These are phyloP conservation scores for Orthonychiurus folsomi DNA, from an alignment of 2,888 invertebrate species.

Conservation along the genomic window DNA sequence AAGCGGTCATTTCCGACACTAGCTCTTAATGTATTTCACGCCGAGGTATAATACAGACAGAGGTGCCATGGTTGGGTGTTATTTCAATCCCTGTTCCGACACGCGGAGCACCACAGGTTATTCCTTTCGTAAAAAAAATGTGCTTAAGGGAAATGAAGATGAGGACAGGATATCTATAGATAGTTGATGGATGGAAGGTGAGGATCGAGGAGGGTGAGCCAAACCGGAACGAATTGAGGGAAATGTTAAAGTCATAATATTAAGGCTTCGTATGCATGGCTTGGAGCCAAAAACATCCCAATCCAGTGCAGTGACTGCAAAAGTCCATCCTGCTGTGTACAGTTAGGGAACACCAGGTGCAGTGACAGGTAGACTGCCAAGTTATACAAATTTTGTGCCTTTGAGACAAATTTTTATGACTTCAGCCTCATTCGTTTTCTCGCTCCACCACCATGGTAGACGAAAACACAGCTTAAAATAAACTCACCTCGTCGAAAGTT, in stretches of 20 bases:
- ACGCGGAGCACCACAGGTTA: neutral
- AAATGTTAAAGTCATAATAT: neutral
- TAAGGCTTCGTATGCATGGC: conserved; percentile 16
- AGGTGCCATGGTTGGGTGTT: too few relatives aligned
- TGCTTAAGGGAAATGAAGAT: neutral
- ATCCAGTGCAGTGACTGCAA: too few relatives aligned
- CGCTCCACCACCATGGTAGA: too few relatives aligned
- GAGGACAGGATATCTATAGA: conserved; percentile 4
- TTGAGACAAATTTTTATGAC: conserved; percentile 28
- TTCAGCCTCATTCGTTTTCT: conserved; percentile 12
- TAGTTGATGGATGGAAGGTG: conserved; percentile 1
- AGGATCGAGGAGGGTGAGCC: neutral
- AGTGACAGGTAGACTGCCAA: conserved; percentile 29
- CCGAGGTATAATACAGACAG: too few relatives aligned
- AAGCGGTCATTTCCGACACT: conserved; percentile 26
- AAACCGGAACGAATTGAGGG: neutral
- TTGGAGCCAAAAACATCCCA: conserved; percentile 18
- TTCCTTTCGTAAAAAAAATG: neutral
- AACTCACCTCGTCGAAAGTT: too few relatives aligned
- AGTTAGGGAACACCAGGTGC: conserved; percentile 21
- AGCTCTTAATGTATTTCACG: neutral
- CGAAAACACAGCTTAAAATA: too few relatives aligned
- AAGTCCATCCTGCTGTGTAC: too few relatives aligned
- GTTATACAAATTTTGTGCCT: conserved; percentile 24
- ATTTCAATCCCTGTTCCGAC: too few relatives aligned